A percentile compares a stretch with the other conserved stretches of the same genome.
Conservation (phyloP, 2,113 vertebrate genomes). For the Eulemur rufifrons region DNA sequence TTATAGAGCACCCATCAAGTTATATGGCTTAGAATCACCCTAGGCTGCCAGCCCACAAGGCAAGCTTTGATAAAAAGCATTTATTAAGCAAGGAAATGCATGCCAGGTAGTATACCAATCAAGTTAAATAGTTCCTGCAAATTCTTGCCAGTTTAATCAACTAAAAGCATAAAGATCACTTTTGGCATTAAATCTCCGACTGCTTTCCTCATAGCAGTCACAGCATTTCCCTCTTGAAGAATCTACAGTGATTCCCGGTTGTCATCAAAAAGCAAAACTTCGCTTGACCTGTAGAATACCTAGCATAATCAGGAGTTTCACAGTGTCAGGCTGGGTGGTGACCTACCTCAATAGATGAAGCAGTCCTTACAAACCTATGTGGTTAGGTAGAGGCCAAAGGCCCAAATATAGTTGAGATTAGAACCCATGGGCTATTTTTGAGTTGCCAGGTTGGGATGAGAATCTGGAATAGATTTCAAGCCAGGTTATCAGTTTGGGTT, state of each 20-base stretch:
- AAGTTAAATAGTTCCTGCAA: conserved; percentile 51
- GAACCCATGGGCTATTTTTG: neutral
- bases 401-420: neutral
- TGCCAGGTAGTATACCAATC: conserved; percentile 60
- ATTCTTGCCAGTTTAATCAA: conserved; percentile 68
- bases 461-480: conserved; percentile 5
- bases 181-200: conserved; percentile 50
- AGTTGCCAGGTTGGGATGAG: neutral
- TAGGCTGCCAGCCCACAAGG: neutral
- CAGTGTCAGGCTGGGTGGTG: neutral
- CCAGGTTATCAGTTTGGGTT: conserved; percentile 16
- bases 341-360: neutral
- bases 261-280: conserved; percentile 57
- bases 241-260: conserved; percentile 1
- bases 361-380: neutral
- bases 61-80: conserved; percentile 17
- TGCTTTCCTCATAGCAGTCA: neutral
- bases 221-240: conserved; percentile 51
- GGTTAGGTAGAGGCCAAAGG: neutral
- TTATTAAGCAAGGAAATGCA: conserved; percentile 27
- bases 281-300: neutral
- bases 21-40: neutral
- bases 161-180: conserved; percentile 67
- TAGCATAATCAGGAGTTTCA: neutral
- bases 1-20: conserved; percentile 2